Percentiles rank a stretch among this genome's conserved stretches.
phyloP scores from a whole-genome alignment of 2,113 vertebrate genomes.

The Nothoprocta perdicaria region DNA sequence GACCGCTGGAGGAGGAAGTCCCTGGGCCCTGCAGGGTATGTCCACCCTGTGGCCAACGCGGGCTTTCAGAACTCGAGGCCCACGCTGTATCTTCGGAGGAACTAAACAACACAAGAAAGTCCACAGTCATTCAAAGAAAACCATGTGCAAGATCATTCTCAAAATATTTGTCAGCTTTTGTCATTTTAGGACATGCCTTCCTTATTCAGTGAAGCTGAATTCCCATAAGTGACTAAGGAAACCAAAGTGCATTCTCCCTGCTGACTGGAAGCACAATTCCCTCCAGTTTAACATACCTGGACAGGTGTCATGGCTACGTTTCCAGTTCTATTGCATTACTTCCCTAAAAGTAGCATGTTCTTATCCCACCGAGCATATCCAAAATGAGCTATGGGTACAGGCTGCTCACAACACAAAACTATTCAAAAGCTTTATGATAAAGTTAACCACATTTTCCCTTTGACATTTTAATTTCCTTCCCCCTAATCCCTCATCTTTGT shows the following conservation, averaged over 20 bases:
- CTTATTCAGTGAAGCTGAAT: neutral
- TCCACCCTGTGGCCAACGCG: constrained; percentile 82
- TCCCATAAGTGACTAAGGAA: neutral
- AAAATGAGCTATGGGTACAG: neutral
- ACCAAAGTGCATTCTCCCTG: neutral
- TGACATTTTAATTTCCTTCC: constrained; percentile 43
- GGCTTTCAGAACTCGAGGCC: constrained; percentile 86
- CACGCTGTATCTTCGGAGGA: constrained; percentile 88
- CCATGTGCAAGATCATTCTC: neutral
- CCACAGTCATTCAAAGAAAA: neutral
- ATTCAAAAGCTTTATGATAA: constrained; percentile 7
- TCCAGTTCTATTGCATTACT: neutral
- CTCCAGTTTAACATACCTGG: neutral
- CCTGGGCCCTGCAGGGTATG: constrained; percentile 84
- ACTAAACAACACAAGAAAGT: constrained; percentile 75
- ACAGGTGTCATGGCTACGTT: neutral
- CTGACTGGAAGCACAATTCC: neutral
- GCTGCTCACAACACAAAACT: neutral
- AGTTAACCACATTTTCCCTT: constrained; percentile 21
- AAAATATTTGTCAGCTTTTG: neutral
- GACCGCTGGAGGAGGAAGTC: constrained; percentile 82
- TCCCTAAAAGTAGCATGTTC: neutral
- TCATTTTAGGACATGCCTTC: neutral
- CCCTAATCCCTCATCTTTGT: constrained; percentile 1
- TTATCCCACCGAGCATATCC: neutral